Evolutionary conservation across 2,797 vertebrate genomes (phyloP).

Genomic region (Syngnathus rostellatus): DNA sequence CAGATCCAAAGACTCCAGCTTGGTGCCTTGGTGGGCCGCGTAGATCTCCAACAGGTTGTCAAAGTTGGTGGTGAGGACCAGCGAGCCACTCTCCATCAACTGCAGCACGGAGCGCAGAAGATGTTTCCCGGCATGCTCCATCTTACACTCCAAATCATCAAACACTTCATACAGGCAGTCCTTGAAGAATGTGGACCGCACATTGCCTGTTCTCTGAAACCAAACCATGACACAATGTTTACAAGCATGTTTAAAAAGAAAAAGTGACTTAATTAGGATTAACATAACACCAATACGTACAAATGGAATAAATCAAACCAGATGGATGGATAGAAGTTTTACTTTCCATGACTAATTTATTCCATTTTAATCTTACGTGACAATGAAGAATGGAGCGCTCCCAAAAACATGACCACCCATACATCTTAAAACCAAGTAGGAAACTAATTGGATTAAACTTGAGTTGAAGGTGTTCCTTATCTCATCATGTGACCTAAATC

Average conservation of each 20-base stretch:
- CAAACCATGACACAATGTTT: neutral
- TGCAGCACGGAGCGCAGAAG: slow-evolving; percentile 87
- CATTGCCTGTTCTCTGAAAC: slow-evolving; percentile 86
- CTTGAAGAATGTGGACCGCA: slow-evolving; percentile 93
- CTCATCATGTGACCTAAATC: slow-evolving; percentile 20
- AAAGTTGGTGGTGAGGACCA: slow-evolving; percentile 93
- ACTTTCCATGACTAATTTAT: too few relatives aligned
- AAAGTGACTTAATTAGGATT: neutral
- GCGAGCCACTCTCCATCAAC: slow-evolving; percentile 87
- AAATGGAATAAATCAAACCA: neutral
- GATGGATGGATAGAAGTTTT: neutral
- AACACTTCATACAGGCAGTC: slow-evolving; percentile 97
- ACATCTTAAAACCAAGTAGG: neutral
- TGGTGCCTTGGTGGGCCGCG: slow-evolving; percentile 85
- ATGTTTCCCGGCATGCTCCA: slow-evolving; percentile 91
- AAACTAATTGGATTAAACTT: slow-evolving; percentile 24
- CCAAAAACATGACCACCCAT: neutral
- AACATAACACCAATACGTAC: neutral
- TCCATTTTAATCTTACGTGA: too few relatives aligned
- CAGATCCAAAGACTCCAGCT: slow-evolving; percentile 90
- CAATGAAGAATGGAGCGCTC: neutral
- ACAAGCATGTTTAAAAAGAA: neutral
- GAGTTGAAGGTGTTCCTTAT: slow-evolving; percentile 11
- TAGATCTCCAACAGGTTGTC: slow-evolving; percentile 94
- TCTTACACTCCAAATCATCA: slow-evolving; percentile 89